Evolutionary conservation across 2,797 vertebrate species (phyloP).

Genomic region (Manis pentadactyla): DNA sequence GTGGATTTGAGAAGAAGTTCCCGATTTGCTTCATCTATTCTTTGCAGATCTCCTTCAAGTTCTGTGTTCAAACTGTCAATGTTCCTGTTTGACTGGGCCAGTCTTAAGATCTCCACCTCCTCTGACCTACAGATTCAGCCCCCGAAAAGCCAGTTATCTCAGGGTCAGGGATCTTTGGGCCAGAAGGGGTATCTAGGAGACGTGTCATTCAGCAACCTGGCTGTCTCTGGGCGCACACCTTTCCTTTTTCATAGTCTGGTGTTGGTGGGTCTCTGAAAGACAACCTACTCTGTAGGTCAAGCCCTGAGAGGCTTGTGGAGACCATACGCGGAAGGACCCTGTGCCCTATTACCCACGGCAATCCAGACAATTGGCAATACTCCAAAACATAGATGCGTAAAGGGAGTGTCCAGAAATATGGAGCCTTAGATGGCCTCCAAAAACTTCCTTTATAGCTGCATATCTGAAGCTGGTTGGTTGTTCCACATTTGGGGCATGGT

Average conservation of each 20-base stretch:
- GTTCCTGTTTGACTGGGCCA: constrained; percentile 78
- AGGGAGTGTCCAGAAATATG: neutral
- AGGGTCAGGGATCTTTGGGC: neutral
- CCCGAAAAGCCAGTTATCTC: constrained; percentile 57
- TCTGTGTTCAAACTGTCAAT: constrained; percentile 76
- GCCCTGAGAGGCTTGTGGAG: neutral
- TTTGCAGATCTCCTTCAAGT: constrained; percentile 80
- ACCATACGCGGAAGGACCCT: neutral
- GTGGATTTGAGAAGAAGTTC: constrained; percentile 77
- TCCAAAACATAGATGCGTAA: neutral
- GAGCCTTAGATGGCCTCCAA: neutral
- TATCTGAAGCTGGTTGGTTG: neutral
- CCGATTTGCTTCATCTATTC: constrained; percentile 80
- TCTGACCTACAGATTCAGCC: constrained; percentile 71
- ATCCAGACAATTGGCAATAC: neutral
- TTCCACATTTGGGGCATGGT: too few relatives aligned
- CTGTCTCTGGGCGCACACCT: neutral
- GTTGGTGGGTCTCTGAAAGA: neutral
- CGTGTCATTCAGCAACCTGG: neutral
- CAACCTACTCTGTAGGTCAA: neutral
- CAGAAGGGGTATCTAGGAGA: neutral
- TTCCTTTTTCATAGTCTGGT: neutral
- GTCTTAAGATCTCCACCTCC: constrained; percentile 75
- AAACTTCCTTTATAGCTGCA: neutral
- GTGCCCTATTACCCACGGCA: neutral